A percentile compares a stretch with the other conserved stretches of the same genome.
These are phyloP conservation scores for Nasonia vitripennis DNA, from an alignment of 1,140 invertebrate species.

Conservation along the genomic window DNA sequence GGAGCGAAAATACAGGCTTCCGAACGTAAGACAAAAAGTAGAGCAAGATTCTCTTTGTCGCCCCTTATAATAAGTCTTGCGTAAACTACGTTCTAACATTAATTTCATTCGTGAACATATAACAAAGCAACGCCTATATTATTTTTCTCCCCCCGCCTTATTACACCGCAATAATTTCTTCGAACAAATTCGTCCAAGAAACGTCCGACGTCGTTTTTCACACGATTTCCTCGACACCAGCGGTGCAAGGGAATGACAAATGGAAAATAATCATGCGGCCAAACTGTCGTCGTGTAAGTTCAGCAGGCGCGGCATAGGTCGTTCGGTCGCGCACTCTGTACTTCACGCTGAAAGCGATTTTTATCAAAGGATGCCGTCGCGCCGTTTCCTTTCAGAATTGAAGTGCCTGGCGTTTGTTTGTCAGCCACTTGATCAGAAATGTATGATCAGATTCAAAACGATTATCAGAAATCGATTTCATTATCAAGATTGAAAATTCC, in stretches of 20 bases:
- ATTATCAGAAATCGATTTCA: no score
- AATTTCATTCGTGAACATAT: no score
- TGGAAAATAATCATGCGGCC: neutral
- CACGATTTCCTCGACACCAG: no score
- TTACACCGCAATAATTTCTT: no score
- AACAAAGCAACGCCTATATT: no score
- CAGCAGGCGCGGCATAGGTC: neutral
- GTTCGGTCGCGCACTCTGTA: neutral
- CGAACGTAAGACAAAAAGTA: no score
- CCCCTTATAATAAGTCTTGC: no score
- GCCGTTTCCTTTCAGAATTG: slow-evolving; percentile 36
- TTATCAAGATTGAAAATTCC: no score
- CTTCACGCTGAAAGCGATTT: slow-evolving; percentile 10
- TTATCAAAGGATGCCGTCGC: slow-evolving; percentile 27
- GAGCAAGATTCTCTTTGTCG: no score
- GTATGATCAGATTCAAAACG: neutral
- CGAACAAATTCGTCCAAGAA: neutral
- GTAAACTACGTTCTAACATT: no score
- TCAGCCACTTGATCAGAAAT: slow-evolving; percentile 53
- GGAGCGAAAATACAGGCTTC: no score
- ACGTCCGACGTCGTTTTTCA: neutral
- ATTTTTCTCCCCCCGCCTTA: no score
- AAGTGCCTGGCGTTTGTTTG: slow-evolving; percentile 55
- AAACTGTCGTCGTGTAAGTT: neutral
- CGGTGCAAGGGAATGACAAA: neutral